These are phyloP conservation scores for Thysanoteuthis rhombus DNA, from an alignment of 2,888 invertebrate genomes.

Conservation along the genomic window DNA sequence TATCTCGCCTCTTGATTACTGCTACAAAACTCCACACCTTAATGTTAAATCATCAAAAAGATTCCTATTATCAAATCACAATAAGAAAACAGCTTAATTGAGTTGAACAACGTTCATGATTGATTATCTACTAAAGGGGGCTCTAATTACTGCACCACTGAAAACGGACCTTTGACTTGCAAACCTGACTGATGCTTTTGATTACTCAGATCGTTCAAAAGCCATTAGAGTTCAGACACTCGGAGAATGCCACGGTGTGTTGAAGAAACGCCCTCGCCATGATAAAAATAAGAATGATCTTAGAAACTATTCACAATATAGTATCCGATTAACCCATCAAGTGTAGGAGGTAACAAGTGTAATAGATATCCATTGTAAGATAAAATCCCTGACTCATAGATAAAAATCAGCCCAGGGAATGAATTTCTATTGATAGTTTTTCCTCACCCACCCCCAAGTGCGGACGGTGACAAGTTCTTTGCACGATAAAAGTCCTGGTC, in stretches of 20 bases:
- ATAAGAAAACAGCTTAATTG: conserved; percentile 12
- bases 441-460: too few species aligned
- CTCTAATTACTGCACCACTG: not conserved
- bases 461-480: too few species aligned
- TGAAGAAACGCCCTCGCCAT: not conserved
- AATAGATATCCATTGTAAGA: too few species aligned
- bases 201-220: not conserved
- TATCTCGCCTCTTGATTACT: not conserved
- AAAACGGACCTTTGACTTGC: not conserved
- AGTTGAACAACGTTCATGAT: not conserved
- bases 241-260: not conserved
- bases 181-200: not conserved
- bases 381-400: too few species aligned
- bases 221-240: not conserved
- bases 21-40: not conserved
- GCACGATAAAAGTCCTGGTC: too few species aligned
- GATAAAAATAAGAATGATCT: not conserved
- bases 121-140: not conserved
- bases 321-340: too few species aligned
- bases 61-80: not conserved
- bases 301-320: not conserved
- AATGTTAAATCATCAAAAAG: not conserved
- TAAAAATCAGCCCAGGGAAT: too few species aligned
- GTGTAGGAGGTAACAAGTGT: too few species aligned
- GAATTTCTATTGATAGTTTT: too few species aligned